Evolutionary conservation across 1,140 invertebrate species (phyloP).

Genomic region (Campoletis sonorensis): DNA sequence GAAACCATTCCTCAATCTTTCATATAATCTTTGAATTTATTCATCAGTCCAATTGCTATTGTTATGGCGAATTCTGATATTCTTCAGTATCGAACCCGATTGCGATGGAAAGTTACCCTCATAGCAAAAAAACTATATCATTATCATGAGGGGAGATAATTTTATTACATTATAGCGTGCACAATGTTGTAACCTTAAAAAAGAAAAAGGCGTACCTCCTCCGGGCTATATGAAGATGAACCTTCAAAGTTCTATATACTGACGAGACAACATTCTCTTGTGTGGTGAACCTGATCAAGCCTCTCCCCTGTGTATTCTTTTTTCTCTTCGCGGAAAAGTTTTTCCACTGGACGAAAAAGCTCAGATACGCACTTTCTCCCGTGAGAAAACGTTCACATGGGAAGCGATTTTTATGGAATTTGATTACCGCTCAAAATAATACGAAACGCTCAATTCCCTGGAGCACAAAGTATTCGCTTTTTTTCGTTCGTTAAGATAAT

Average conservation of each 20-base stretch:
- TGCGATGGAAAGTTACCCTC: too few relatives aligned
- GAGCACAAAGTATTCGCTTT: neutral
- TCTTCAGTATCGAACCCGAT: too few relatives aligned
- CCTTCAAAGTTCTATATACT: neutral
- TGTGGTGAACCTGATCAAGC: neutral
- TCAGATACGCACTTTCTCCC: neutral
- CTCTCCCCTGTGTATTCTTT: neutral
- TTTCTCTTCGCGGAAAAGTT: neutral
- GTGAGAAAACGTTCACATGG: neutral
- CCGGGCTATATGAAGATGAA: neutral
- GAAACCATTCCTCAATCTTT: too few relatives aligned
- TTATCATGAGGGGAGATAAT: neutral
- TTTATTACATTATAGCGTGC: slow-evolving; percentile 13
- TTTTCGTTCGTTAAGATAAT: neutral
- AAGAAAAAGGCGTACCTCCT: neutral
- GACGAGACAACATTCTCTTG: slow-evolving; percentile 5
- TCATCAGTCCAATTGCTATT: too few relatives aligned
- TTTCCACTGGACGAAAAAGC: neutral
- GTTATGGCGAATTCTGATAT: too few relatives aligned
- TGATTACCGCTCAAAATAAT: neutral
- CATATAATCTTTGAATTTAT: too few relatives aligned
- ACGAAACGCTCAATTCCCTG: neutral
- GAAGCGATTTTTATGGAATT: neutral
- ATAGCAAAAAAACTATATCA: too few relatives aligned
- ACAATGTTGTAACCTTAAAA: neutral